A percentile compares a stretch with the other conserved stretches of the same genome.
These are phyloP conservation scores for Pocota personata DNA, from an alignment of 2,888 invertebrate genomes.

Conservation along the genomic window DNA sequence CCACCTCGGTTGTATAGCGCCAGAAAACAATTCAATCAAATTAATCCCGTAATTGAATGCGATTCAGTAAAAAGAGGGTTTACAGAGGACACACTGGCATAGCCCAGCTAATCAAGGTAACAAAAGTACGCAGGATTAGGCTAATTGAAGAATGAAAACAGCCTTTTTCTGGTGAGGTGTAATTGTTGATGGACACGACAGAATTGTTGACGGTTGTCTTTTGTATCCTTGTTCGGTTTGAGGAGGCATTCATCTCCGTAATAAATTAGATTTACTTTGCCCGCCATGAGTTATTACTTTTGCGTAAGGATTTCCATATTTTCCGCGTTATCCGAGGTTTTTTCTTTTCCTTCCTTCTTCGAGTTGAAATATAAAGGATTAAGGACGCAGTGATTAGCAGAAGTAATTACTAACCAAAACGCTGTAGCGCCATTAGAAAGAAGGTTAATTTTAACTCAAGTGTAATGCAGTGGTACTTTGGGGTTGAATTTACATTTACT, in stretches of 20 bases:
- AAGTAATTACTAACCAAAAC: conserved; percentile 33
- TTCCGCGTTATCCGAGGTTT: background rate
- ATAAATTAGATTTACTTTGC: conserved; percentile 33
- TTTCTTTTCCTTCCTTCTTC: background rate
- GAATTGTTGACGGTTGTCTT: background rate
- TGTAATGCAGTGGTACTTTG: conserved; percentile 27
- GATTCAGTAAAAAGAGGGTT: conserved; percentile 2
- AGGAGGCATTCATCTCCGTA: background rate
- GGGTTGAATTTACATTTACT: conserved; percentile 2
- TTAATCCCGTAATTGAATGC: conserved; percentile 49
- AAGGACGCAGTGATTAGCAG: conserved; percentile 33
- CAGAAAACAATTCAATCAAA: conserved; percentile 51
- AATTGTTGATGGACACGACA: conserved; percentile 16
- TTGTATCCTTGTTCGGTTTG: background rate
- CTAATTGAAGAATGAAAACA: conserved; percentile 38
- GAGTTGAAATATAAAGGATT: conserved; percentile 26
- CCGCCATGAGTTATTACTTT: conserved; percentile 19
- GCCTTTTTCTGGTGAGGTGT: conserved; percentile 6
- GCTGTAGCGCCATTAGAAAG: conserved; percentile 3
- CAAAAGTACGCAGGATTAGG: conserved; percentile 21
- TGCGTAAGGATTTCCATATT: conserved; percentile 26
- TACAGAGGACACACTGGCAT: background rate
- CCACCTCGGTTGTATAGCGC: background rate
- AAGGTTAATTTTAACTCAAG: conserved; percentile 32
- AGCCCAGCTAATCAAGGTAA: conserved; percentile 6